Evolutionary conservation across 2,113 vertebrate species (phyloP), one percentile per base, ranked within the genome.

Genomic region (Dermatemys mawii): DNA sequence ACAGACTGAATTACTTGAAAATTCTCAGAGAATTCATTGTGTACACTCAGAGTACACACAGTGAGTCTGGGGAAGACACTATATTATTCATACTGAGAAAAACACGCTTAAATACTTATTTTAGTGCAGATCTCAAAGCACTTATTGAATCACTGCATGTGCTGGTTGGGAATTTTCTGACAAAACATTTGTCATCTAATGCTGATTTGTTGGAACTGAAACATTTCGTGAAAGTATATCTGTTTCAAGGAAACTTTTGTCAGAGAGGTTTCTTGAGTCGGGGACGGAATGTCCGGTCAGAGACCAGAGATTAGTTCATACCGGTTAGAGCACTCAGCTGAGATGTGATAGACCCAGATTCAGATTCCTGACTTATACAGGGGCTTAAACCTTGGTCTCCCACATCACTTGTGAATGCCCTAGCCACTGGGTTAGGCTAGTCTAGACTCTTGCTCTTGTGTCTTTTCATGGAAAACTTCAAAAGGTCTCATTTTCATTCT

Each of bases 1-100:
- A 76, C 73, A 27, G 46, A 76, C 8, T 46, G 26, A 14, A 70
- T 38, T 67, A n/a, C 44, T 35, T 79, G 21, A 51, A 22, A 22
- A 44, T 46, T n/a, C 17, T 19, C 49, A n/a, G 32, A 79, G 9
- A 50, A 79, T 35, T n/a, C 19, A n/a, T 41, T 17, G 53, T 12
- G 13, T n/a, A 29, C 27, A 10, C 22, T 11, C 1, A 3, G 0
- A 27, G 50, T 8, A 73, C 50, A 21, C 5, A 4, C 1, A 60
- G 9, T 1, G 29, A 32, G 7, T 2, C 21, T 38, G 44, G 8
- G 9, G 83, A 83, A 24, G 24, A 9, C 22, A 7, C 2, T 16
- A 11, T 38, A 14, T 55, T 78, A 32, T 24, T 83, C n/a, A 1
- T 12, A 1, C 1, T 8, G 21, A 48, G 57, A 21, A 51, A 73